Percentiles rank a stretch among this genome's conserved stretches.
These are phyloP conservation scores for Brachionus plicatilis DNA, from an alignment of 1,140 invertebrate genomes.

Conservation along the genomic window DNA sequence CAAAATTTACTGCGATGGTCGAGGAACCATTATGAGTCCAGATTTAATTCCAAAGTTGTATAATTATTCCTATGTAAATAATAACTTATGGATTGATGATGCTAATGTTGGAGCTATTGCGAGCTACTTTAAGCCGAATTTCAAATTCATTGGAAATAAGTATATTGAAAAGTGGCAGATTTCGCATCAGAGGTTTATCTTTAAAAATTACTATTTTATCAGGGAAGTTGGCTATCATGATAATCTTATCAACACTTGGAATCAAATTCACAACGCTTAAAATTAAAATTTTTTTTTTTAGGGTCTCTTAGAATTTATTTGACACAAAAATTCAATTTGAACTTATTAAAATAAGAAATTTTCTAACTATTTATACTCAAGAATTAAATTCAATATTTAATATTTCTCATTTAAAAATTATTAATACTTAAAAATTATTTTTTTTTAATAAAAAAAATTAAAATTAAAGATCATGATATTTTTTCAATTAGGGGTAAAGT, in stretches of 20 bases:
- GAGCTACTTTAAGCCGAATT: neutral
- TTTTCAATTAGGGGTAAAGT: too few relatives aligned
- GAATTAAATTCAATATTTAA: too few relatives aligned
- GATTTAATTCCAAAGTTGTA: conserved; percentile 21
- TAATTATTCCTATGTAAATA: neutral
- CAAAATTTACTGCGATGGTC: neutral
- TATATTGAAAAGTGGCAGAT: neutral
- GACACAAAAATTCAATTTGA: too few relatives aligned
- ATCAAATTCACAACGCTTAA: neutral
- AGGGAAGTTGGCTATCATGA: neutral
- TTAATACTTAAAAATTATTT: too few relatives aligned
- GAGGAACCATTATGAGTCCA: neutral
- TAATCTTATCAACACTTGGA: neutral
- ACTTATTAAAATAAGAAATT: too few relatives aligned
- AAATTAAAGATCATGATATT: too few relatives aligned
- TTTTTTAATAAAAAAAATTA: too few relatives aligned
- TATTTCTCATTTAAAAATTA: too few relatives aligned
- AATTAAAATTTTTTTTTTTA: neutral
- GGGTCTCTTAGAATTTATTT: too few relatives aligned
- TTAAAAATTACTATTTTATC: neutral
- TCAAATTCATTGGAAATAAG: neutral
- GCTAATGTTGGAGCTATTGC: neutral
- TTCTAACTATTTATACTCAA: too few relatives aligned
- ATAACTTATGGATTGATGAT: neutral
- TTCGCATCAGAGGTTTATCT: neutral